Base-by-base conservation (phyloP, 2,888 invertebrate species). In the Crossocerus cetratus region DNA sequence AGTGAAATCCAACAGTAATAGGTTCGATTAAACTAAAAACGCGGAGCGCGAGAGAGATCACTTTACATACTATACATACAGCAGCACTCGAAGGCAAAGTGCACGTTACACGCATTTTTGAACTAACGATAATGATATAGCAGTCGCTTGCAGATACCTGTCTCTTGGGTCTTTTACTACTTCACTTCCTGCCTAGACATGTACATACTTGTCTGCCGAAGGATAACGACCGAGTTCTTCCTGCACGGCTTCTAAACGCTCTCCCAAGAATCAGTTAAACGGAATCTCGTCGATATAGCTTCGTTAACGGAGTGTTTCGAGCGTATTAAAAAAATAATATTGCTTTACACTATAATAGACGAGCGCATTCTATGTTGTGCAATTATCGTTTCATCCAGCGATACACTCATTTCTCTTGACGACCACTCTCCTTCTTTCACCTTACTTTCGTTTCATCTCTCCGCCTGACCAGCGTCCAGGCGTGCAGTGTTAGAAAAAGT, bases 1-100 rank as follows among this genome's bases (percentile, higher is more conserved):
- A 72, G 62, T 69, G 62, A 65, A 71, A 80, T 68, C 65, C 22
- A 69, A n/a, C 16, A 43, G 43, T 44, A 62, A 22, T 63, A 45
- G 61, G 18, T 58, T 13, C 16, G 63, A 18, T 43, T 42, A 57
- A 61, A 54, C 11, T 53, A 53, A 76, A 65, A 60, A 5, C 65
- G 62, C 44, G 59, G 42, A 58, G 64, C 43, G 64, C 54, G 60
- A 57, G 55, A 69, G 59, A 68, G 57, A 71, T 71, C 60, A 58
- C 22, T 23, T 71, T 58, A 44, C 58, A 60, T 16, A 55, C 56
- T 64, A 44, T 76, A 43, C 45, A 23, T 64, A 54, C 20, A 72
- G 32, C 20, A 18, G 55, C 22, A 55, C 61, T 45, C 16, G 3
- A 14, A 56, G 49, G 32, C 32, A 70, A 54, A 49, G 21, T 67